These are phyloP conservation scores for Ceraclea dissimilis DNA, from an alignment of 2,888 invertebrate species.

Conservation along the genomic window DNA sequence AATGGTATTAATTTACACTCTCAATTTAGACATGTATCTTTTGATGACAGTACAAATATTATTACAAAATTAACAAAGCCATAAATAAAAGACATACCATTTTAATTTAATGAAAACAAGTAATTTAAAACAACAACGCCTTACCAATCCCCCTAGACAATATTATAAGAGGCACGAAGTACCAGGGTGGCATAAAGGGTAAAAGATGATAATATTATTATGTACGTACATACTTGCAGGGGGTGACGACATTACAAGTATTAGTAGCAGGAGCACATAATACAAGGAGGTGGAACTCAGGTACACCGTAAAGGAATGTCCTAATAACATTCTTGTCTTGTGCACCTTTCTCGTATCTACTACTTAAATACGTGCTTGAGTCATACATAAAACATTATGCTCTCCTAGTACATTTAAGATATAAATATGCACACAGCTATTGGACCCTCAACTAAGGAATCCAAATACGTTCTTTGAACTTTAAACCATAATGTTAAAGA, in stretches of 20 bases:
- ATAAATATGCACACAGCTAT: no score
- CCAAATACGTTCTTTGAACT: no score
- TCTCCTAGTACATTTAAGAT: conserved; percentile 5
- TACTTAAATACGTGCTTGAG: conserved; percentile 9
- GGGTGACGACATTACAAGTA: not conserved
- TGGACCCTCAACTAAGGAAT: no score
- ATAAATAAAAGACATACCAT: no score
- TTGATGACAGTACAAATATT: no score
- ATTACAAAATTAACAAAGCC: no score
- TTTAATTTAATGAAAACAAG: not conserved
- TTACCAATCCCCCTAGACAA: not conserved
- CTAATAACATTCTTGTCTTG: conserved; percentile 25
- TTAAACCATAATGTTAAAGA: no score
- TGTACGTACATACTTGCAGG: not conserved
- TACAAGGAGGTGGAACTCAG: conserved; percentile 1
- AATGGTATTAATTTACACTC: no score
- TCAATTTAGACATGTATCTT: no score
- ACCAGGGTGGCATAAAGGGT: conserved; percentile 4
- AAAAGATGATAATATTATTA: not conserved
- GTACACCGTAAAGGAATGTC: conserved; percentile 19
- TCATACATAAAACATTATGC: conserved; percentile 21
- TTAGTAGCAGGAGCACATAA: not conserved
- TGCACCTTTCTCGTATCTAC: conserved; percentile 16
- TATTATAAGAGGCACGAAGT: not conserved
- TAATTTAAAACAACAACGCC: not conserved